Evolutionary conservation across 2,797 vertebrate genomes (phyloP), one percentile per base, ranked within the genome.

Genomic region (Hydrophis major): DNA sequence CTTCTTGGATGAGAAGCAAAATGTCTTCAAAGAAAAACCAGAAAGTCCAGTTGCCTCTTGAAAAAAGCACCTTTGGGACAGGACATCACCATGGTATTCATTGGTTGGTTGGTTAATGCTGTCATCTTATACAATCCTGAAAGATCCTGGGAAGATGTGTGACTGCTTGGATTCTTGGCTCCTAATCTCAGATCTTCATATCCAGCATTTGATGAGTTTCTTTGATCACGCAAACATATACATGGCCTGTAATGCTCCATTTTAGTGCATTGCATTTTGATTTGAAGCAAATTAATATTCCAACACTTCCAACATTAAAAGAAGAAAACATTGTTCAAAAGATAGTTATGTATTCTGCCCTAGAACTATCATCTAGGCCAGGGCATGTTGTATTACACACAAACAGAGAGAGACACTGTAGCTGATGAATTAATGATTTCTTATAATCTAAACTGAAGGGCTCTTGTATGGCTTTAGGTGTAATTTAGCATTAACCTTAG

Each of bases 401-500:
- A 37, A 20, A 3, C 42, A 78, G 32, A 37, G 28, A 28, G 7
- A 57, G 16, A 56, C 22, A 12, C 27, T 28, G 50, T 37, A 20
- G 42, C 14, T 25, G 4, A 47, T 50, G 27, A 69, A 90, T 18
- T 50, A 47, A 47, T 61, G 63, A 61, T 86, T 90, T 47, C 13
- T 59, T 78, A 88, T 28, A n/a, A 90, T 60, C 1, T 25, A 55
- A 78, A 60, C 42, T 83, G 63, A 88, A 78, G n/a, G 60, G 37
- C 13, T 88, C 42, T 32, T 93, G 2, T 69, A 42, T 56, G 59
- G 28, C 47, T n/a, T 88, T 90, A 88, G 63, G n/a, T 74, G 28
- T 63, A 88, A 88, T 88, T 74, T 91, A 57, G n/a, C 57, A 50
- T 61, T 78, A 88, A 93, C 92, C 42, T 88, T 60, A 22, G 86